These are phyloP conservation scores for Spodoptera picta DNA, from an alignment of 2,888 invertebrate genomes.

Conservation along the genomic window DNA sequence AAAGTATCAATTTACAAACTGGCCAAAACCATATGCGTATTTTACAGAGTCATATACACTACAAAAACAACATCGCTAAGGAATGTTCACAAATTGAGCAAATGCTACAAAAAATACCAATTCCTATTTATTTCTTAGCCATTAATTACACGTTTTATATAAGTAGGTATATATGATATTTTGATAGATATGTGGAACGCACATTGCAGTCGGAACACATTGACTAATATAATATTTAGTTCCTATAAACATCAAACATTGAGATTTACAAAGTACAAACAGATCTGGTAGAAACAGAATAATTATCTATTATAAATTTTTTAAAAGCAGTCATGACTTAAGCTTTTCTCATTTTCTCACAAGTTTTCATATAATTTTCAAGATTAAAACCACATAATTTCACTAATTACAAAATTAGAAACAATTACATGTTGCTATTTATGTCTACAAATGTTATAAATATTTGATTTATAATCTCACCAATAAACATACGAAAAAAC, in stretches of 20 bases:
- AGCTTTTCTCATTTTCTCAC: slow-evolving; percentile 27
- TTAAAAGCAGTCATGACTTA: slow-evolving; percentile 8
- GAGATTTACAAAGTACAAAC: slow-evolving; percentile 26
- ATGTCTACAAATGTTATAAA: slow-evolving; percentile 14
- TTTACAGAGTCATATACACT: slow-evolving; percentile 35
- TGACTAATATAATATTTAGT: slow-evolving; percentile 11
- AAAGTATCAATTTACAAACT: slow-evolving; percentile 15
- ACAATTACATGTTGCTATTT: slow-evolving; percentile 12
- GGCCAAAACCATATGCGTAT: slow-evolving; percentile 25
- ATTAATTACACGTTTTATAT: slow-evolving; percentile 28
- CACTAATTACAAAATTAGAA: slow-evolving; percentile 15
- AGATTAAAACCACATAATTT: slow-evolving; percentile 12
- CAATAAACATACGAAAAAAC: slow-evolving; percentile 27
- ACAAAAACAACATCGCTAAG: slow-evolving; percentile 52
- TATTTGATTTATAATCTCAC: slow-evolving; percentile 32
- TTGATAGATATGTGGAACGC: slow-evolving; percentile 51
- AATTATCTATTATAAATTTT: slow-evolving; percentile 1
- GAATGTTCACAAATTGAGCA: slow-evolving; percentile 80
- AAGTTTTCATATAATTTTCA: slow-evolving; percentile 2
- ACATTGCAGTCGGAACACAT: slow-evolving; percentile 26
- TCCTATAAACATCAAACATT: slow-evolving; percentile 24
- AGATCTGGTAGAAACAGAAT: slow-evolving; percentile 17
- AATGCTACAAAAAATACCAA: slow-evolving; percentile 58
- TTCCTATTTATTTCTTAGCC: slow-evolving; percentile 38
- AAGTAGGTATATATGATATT: slow-evolving; percentile 37